Evolutionary conservation across 1,140 invertebrate species (phyloP).

Genomic region (Arion vulgaris): DNA sequence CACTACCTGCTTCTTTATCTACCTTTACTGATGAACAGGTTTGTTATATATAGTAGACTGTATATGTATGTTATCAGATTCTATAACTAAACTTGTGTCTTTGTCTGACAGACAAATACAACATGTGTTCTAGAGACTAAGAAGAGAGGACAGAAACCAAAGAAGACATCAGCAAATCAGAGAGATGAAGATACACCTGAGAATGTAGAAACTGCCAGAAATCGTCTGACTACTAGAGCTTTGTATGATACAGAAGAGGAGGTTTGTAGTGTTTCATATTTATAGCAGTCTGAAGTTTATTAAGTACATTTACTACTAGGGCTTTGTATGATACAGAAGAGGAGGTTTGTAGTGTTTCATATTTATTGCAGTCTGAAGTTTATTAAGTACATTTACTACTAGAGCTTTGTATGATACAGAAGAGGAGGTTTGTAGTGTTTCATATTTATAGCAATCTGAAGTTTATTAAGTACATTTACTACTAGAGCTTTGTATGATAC

Average conservation of each 20-base stretch:
- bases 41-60: too few relatives aligned
- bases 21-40: too few relatives aligned
- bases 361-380: too few relatives aligned
- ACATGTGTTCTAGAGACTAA: conserved; percentile 13
- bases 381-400: too few relatives aligned
- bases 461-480: too few relatives aligned
- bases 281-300: too few relatives aligned
- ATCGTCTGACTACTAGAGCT: conserved; percentile 67
- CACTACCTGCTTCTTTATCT: too few relatives aligned
- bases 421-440: conserved; percentile 54
- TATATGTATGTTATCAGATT: too few relatives aligned
- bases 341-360: conserved; percentile 47
- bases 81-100: too few relatives aligned
- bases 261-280: conserved; percentile 33
- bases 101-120: background rate
- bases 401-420: conserved; percentile 72
- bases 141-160: conserved; percentile 24
- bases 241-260: conserved; percentile 72
- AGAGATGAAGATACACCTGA: conserved; percentile 39
- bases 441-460: too few relatives aligned
- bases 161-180: background rate
- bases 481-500: conserved; percentile 72
- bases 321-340: conserved; percentile 73
- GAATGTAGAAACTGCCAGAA: conserved; percentile 65
- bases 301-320: conserved; percentile 64